Percentiles rank a stretch among this genome's conserved stretches.
These are phyloP conservation scores for Oophaga sylvatica DNA, from an alignment of 2,797 vertebrate genomes.

Conservation along the genomic window DNA sequence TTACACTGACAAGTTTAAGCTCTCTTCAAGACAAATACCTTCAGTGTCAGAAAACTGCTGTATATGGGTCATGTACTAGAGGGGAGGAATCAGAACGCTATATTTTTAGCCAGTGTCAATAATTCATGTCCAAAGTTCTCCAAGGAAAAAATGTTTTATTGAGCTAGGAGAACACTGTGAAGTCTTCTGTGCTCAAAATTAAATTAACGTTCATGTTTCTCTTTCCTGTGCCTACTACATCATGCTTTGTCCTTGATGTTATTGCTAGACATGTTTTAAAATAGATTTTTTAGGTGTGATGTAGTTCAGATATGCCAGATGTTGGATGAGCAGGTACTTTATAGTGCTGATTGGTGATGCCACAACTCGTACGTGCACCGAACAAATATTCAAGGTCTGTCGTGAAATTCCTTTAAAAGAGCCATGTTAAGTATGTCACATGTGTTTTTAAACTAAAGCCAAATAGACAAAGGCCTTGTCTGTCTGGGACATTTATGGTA, in stretches of 20 bases:
- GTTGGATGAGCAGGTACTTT: not conserved
- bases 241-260: not conserved
- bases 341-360: not conserved
- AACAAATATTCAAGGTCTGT: not conserved
- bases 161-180: not conserved
- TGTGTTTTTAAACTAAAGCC: not conserved
- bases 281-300: not conserved
- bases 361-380: not conserved
- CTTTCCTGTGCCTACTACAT: not conserved
- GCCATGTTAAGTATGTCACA: not conserved
- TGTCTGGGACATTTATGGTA: too few species aligned
- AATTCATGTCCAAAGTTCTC: slow-evolving; percentile 23
- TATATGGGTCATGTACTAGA: slow-evolving; percentile 5
- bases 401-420: not conserved
- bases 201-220: not conserved
- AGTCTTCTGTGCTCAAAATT: slow-evolving; percentile 21
- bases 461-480: too few species aligned
- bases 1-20: not conserved
- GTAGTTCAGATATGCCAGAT: not conserved
- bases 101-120: slow-evolving; percentile 21
- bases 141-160: slow-evolving; percentile 5
- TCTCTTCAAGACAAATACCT: not conserved
- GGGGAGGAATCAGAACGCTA: slow-evolving; percentile 20
- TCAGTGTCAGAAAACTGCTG: not conserved
- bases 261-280: not conserved